Base-by-base conservation (phyloP, 2,888 invertebrate genomes). In the Desoria tigrina region DNA sequence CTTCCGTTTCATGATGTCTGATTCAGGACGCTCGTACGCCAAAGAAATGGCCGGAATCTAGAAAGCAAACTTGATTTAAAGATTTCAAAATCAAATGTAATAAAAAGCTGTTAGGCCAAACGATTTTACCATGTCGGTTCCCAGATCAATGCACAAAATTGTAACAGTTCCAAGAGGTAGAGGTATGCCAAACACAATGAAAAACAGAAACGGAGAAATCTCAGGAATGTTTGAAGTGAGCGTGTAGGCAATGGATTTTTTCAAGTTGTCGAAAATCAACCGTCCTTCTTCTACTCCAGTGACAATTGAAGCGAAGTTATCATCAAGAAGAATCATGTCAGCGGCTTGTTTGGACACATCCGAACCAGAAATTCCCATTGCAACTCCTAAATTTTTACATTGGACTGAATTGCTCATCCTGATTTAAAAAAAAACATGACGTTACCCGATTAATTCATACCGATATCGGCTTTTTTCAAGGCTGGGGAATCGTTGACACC, bases 1-100 rank as follows among this genome's bases (percentile, higher is more conserved):
- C 78, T 88, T 87, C 78, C 93, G 86, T 87, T 93, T 92, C 94
- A 94, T 94, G 81, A 94, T 93, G 85, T 94, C 94, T 77, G 90
- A 88, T 83, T 94, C 94, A 71, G 93, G 90, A 79, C 86, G 85
- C 84, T 94, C 94, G 83, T 94, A 94, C 79, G 93, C 93, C 81
- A 94, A 86, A 76, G 93, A 92, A 82, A 94, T 94, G 78, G 93
- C 93, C 79, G 93, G 94, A 80, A 87, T 39, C 39, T 39, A 16
- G 16, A 39, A 39, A 11, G 16, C 16, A 39, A 11, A 16, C 16
- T 39, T 39, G 9, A 16, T 39, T 11, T 16, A 39, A 39, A 39
- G 39, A 39, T 9, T 16, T 39, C 16, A 9, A 39, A 11, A 11
- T 9, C 39, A 9, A 11, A 39, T 39, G 16, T 39, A 39, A 39